These are phyloP conservation scores for Chrysocyon brachyurus DNA, from an alignment of 2,797 vertebrate genomes.

Conservation along the genomic window DNA sequence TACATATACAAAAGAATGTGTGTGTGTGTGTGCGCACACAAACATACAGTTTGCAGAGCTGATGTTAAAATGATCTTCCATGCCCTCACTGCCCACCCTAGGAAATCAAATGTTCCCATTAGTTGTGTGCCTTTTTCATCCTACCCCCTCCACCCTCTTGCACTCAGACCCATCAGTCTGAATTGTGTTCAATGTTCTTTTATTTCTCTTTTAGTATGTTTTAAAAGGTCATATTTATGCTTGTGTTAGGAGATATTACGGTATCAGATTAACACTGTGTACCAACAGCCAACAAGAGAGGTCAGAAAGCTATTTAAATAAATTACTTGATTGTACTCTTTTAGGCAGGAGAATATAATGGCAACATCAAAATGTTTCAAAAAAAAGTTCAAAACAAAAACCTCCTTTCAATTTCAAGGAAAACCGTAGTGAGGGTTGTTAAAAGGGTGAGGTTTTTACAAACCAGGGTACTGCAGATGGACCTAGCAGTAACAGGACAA, in stretches of 20 bases:
- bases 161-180: not conserved
- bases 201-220: not conserved
- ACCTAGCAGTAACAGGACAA: not conserved
- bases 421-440: not conserved
- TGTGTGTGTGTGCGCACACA: fast-evolving
- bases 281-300: not conserved
- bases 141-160: not conserved
- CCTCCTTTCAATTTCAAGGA: not conserved
- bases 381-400: not conserved
- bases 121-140: fast-evolving
- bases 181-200: not conserved
- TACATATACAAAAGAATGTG: not conserved
- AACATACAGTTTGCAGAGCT: not conserved
- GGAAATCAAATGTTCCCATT: not conserved
- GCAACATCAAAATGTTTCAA: conserved; percentile 17
- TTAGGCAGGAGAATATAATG: not conserved
- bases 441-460: not conserved
- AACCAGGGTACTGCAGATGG: not conserved
- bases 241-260: not conserved
- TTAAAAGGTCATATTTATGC: not conserved
- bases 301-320: not conserved
- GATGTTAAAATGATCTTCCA: fast-evolving
- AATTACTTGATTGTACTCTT: not conserved
- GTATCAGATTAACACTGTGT: not conserved
- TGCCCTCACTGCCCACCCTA: not conserved